Evolutionary conservation across 2,888 invertebrate species (phyloP), one percentile per base, ranked within the genome.

Genomic region (Trichopria drosophilae): DNA sequence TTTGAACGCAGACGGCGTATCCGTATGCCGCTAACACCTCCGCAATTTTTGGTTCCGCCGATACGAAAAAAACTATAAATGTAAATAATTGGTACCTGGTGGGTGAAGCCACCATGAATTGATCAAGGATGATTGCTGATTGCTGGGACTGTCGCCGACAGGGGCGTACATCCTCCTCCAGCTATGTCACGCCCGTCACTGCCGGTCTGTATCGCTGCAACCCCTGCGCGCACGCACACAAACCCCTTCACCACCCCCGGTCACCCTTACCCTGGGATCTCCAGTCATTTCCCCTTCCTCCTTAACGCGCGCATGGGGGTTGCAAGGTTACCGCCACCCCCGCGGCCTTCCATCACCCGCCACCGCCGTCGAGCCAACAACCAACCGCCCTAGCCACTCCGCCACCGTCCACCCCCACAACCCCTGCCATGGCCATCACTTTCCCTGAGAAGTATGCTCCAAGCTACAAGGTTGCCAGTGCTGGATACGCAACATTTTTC

Each of bases 151-250:
- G 68, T 68, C 66, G 67, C 70, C 72, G 59, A 69, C 70, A 71
- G 71, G 70, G 72, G 73, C 71, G 66, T 74, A 74, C 75, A 74
- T 74, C 73, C 71, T 73, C 69, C 73, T 65, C 67, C 66, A 68
- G 64, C 71, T 70, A 73, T 72, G 72, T 72, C 72, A 73, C 74
- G 72, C 73, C 73, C 72, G 73, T 72, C 70, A 74, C 73, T 75
- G 69, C 61, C 63, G 64, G 64, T 65, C 67, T 61, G 68, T 65
- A 59, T 58, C 63, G 64, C 64, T 61, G 63, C 64, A 61, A 60
- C 53, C 60, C 63, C 60, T 63, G 58, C 53, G 47, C 47, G 50
- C 50, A 55, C 63, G 60, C 62, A 63, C 63, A 51, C 60, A 55
- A 55, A 31, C 55, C 56, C 51, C 52, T 48, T 41, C 44, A 47